Evolutionary conservation across 2,113 vertebrate genomes (phyloP).

Genomic region (Azemiops feae): DNA sequence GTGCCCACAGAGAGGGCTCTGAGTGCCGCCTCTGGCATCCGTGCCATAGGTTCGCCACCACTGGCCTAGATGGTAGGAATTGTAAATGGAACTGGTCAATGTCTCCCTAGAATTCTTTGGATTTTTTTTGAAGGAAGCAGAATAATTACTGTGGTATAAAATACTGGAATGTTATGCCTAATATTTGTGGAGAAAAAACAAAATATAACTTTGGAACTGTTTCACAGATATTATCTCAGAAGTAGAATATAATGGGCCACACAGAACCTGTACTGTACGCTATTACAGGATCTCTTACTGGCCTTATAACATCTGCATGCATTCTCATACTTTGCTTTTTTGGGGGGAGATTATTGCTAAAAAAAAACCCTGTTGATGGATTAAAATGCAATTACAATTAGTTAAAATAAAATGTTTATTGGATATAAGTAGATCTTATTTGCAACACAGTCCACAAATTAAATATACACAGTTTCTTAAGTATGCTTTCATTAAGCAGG

Average conservation of each 20-base stretch:
- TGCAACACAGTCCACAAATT: slow-evolving; percentile 38
- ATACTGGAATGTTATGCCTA: background rate
- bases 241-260: background rate
- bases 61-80: background rate
- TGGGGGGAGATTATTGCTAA: background rate
- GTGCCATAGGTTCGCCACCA: no score
- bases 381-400: slow-evolving; percentile 34
- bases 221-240: background rate
- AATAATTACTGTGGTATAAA: background rate
- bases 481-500: slow-evolving; percentile 48
- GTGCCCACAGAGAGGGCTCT: no score
- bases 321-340: slow-evolving; percentile 12
- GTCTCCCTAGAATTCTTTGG: background rate
- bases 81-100: background rate
- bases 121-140: background rate
- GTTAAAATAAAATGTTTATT: slow-evolving; percentile 43
- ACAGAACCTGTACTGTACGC: background rate
- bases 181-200: background rate
- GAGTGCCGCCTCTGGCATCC: no score
- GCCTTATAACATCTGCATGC: background rate
- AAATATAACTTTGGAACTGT: background rate
- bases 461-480: slow-evolving; percentile 43
- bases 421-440: slow-evolving; percentile 34
- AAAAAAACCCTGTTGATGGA: slow-evolving; percentile 14
- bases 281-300: slow-evolving; percentile 3